These are phyloP conservation scores for Aphidius ervi DNA, from an alignment of 1,140 invertebrate species.

Conservation along the genomic window DNA sequence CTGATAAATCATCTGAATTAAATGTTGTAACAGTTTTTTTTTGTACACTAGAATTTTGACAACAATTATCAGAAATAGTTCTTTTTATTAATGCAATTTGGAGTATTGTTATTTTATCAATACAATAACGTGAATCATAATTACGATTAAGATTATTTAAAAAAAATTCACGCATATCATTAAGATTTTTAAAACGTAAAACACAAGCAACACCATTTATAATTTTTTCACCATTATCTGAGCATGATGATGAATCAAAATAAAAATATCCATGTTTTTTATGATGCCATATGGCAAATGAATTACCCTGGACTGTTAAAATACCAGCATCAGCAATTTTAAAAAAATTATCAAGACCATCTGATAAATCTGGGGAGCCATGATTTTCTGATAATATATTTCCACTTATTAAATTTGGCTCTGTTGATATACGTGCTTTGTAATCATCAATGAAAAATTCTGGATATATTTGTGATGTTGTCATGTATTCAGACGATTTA, in stretches of 20 bases:
- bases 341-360: conserved; percentile 35
- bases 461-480: conserved; percentile 27
- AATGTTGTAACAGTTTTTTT: neutral
- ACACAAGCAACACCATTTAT: conserved; percentile 32
- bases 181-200: conserved; percentile 31
- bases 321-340: conserved; percentile 30
- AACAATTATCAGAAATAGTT: conserved; percentile 1
- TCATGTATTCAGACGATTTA: conserved; percentile 33
- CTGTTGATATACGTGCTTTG: conserved; percentile 31
- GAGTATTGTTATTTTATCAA: conserved; percentile 34
- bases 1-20: neutral
- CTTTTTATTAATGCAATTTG: conserved; percentile 22
- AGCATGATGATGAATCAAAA: conserved; percentile 33
- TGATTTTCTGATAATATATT: conserved; percentile 32
- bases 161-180: conserved; percentile 30
- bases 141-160: conserved; percentile 29
- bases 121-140: conserved; percentile 36
- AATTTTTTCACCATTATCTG: conserved; percentile 24
- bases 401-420: conserved; percentile 31
- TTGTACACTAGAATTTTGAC: neutral
- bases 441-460: conserved; percentile 41
- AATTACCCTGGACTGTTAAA: conserved; percentile 34
- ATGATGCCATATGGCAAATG: conserved; percentile 37
- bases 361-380: conserved; percentile 32
- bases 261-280: conserved; percentile 28